phyloP scores from a whole-genome alignment of 2,113 vertebrate genomes.

The Cavia aperea region DNA sequence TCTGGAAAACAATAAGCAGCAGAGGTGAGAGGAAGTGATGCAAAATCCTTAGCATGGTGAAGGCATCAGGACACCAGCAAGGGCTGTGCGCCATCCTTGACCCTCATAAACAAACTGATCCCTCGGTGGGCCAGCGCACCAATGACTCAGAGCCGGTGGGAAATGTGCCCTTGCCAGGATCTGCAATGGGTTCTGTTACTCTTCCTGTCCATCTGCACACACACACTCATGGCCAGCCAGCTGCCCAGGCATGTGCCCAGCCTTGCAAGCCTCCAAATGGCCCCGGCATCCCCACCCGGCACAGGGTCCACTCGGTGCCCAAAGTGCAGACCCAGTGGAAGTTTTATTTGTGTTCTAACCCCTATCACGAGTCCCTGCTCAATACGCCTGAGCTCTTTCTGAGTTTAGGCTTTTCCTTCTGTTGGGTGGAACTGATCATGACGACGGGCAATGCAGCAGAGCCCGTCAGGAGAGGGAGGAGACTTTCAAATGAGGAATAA shows the following conservation, averaged over 20 bases:
- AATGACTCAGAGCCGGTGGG: too few species aligned
- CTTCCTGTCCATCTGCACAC: not conserved
- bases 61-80: not conserved
- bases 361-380: slow-evolving; percentile 15
- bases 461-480: not conserved
- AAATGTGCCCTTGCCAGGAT: not conserved
- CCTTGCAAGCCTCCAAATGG: not conserved
- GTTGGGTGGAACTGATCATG: slow-evolving; percentile 35
- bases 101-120: not conserved
- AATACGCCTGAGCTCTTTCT: slow-evolving; percentile 4
- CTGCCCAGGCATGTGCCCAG: not conserved
- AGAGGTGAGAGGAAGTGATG: not conserved
- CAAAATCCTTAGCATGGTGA: not conserved
- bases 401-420: slow-evolving; percentile 29
- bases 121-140: accelerated
- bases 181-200: not conserved
- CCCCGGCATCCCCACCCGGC: accelerated
- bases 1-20: not conserved
- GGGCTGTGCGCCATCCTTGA: not conserved
- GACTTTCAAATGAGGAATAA: slow-evolving; percentile 45
- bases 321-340: slow-evolving; percentile 14
- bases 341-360: slow-evolving; percentile 35
- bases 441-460: not conserved
- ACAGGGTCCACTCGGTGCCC: not conserved
- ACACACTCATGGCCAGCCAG: not conserved